Percentiles rank a stretch among this genome's conserved stretches.
phyloP scores from a whole-genome alignment of 1,140 invertebrate species.

The Popillia japonica region DNA sequence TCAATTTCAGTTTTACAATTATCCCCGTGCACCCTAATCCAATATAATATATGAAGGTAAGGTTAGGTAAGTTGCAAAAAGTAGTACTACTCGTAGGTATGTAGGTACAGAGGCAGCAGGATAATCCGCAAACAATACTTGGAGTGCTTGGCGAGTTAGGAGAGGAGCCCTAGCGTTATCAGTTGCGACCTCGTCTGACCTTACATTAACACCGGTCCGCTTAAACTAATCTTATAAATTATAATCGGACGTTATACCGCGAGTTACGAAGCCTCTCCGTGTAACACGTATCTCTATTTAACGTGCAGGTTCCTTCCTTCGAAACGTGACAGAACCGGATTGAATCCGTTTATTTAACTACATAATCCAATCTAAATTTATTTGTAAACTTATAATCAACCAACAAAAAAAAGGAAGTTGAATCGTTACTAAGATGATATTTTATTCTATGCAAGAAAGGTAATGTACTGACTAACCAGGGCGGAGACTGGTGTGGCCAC shows the following conservation, averaged over 20 bases:
- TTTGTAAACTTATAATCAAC: too few species aligned
- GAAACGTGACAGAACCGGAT: too few species aligned
- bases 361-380: too few species aligned
- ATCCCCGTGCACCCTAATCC: neutral
- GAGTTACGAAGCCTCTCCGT: too few species aligned
- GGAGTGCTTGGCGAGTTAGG: neutral
- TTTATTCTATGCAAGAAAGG: too few species aligned
- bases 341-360: too few species aligned
- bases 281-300: too few species aligned
- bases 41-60: neutral
- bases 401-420: too few species aligned
- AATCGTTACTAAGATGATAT: too few species aligned
- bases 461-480: too few species aligned
- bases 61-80: neutral
- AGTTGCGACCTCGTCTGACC: neutral
- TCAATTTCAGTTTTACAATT: conserved; percentile 2
- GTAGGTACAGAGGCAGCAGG: neutral
- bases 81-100: neutral
- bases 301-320: too few species aligned
- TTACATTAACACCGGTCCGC: neutral
- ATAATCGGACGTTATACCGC: neutral
- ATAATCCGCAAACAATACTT: neutral
- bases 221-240: conserved; percentile 12
- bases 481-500: too few species aligned
- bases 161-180: conserved; percentile 8